These are phyloP conservation scores for Noctua comes DNA, from an alignment of 2,888 invertebrate genomes.

Conservation along the genomic window DNA sequence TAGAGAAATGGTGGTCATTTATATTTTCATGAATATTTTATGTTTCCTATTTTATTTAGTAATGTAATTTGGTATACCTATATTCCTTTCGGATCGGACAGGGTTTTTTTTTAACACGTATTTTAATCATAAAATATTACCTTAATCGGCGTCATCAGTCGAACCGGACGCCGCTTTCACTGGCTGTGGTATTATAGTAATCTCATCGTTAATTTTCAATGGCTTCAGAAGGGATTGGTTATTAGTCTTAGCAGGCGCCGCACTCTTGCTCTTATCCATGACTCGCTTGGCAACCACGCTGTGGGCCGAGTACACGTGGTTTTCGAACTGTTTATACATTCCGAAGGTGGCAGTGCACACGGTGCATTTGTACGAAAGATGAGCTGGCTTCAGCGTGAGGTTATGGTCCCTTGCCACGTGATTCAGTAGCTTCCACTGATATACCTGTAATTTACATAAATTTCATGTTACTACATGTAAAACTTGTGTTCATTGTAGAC, in stretches of 20 bases:
- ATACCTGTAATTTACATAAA: conserved; percentile 91
- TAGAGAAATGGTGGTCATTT: no score
- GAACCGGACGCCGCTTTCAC: conserved; percentile 79
- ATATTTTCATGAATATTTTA: no score
- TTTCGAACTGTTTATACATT: conserved; percentile 98
- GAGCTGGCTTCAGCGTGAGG: conserved; percentile 97
- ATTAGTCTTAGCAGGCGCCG: conserved; percentile 71
- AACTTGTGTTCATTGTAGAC: neutral
- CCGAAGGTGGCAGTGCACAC: conserved; percentile 98
- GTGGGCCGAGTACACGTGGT: conserved; percentile 98
- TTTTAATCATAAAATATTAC: conserved; percentile 57
- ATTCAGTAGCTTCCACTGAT: conserved; percentile 97
- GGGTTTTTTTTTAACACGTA: neutral
- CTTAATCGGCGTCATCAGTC: conserved; percentile 78
- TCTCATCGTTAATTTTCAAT: conserved; percentile 96
- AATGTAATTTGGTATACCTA: no score
- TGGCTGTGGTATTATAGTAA: conserved; percentile 96
- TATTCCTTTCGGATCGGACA: no score
- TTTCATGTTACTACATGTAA: conserved; percentile 16
- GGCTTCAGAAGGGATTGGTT: conserved; percentile 91
- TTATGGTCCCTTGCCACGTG: conserved; percentile 98
- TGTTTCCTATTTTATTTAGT: no score
- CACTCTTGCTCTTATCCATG: conserved; percentile 82
- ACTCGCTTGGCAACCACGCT: conserved; percentile 96
- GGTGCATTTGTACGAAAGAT: conserved; percentile 98